phyloP scores from a whole-genome alignment of 2,888 invertebrate species.

The Drosophila paranaensis region DNA sequence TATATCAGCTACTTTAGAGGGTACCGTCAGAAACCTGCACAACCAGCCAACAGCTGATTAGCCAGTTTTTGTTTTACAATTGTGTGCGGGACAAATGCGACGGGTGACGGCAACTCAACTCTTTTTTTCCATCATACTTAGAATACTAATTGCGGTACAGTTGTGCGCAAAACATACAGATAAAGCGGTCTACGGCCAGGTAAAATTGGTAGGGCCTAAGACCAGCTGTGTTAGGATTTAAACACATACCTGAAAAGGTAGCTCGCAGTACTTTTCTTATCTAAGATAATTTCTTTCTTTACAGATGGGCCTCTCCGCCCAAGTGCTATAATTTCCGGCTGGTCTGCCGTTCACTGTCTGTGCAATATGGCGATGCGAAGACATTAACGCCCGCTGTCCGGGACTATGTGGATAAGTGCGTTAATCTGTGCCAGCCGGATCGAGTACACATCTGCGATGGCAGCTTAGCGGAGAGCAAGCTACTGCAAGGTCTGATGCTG shows the following conservation, averaged over 20 bases:
- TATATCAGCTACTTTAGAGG: slow-evolving; percentile 1
- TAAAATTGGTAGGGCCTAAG: background rate
- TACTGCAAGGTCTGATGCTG: slow-evolving; percentile 90
- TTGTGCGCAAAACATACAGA: slow-evolving; percentile 50
- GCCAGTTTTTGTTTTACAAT: slow-evolving; percentile 64
- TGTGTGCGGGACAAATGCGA: slow-evolving; percentile 39
- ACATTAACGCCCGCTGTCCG: slow-evolving; percentile 86
- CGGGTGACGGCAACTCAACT: slow-evolving; percentile 21
- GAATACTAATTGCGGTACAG: slow-evolving; percentile 72
- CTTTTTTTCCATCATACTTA: slow-evolving; percentile 63
- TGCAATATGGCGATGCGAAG: slow-evolving; percentile 85
- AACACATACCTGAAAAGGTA: slow-evolving; percentile 7
- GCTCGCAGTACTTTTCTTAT: background rate
- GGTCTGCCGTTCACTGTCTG: slow-evolving; percentile 64
- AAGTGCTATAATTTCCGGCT: slow-evolving; percentile 63
- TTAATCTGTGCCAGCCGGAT: slow-evolving; percentile 93
- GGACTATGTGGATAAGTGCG: slow-evolving; percentile 91
- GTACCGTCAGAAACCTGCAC: slow-evolving; percentile 60
- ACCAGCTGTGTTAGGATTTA: background rate
- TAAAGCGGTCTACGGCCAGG: slow-evolving; percentile 1
- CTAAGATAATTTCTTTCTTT: background rate
- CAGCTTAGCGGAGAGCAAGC: slow-evolving; percentile 91
- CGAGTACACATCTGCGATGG: slow-evolving; percentile 97
- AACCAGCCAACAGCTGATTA: slow-evolving; percentile 76
- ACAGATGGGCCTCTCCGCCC: slow-evolving; percentile 36